phyloP scores from a whole-genome alignment of 2,888 invertebrate genomes.

The Eupithecia subumbrata region DNA sequence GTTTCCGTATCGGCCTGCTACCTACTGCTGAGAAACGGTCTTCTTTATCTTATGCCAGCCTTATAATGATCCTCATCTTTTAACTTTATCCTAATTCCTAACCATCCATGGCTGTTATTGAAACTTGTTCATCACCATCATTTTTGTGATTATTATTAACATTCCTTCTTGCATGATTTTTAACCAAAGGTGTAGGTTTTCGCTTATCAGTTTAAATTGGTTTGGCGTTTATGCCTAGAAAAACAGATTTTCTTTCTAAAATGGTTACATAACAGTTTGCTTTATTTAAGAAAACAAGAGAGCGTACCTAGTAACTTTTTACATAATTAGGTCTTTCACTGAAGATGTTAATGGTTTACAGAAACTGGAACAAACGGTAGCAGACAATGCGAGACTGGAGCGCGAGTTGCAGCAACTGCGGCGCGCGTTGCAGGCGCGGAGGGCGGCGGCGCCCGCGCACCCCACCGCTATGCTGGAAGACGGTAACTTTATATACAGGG shows the following conservation, averaged over 20 bases:
- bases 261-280: neutral
- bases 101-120: neutral
- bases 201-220: neutral
- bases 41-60: neutral
- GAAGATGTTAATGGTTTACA: constrained; percentile 52
- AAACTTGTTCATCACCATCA: neutral
- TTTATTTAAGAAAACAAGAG: neutral
- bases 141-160: neutral
- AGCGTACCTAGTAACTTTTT: neutral
- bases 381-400: constrained; percentile 94
- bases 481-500: constrained; percentile 53
- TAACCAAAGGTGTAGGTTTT: neutral
- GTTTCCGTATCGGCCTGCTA: neutral
- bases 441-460: constrained; percentile 77
- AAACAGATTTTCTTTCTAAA: neutral
- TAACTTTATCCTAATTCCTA: neutral
- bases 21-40: neutral
- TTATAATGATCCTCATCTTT: neutral
- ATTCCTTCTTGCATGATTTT: neutral
- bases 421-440: constrained; percentile 91
- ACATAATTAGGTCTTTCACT: neutral
- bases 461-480: constrained; percentile 88
- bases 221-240: neutral
- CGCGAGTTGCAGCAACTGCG: constrained; percentile 93
- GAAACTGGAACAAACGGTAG: constrained; percentile 96